Base-by-base conservation (phyloP, 2,888 invertebrate genomes). In the Pediacus dermestoides region DNA sequence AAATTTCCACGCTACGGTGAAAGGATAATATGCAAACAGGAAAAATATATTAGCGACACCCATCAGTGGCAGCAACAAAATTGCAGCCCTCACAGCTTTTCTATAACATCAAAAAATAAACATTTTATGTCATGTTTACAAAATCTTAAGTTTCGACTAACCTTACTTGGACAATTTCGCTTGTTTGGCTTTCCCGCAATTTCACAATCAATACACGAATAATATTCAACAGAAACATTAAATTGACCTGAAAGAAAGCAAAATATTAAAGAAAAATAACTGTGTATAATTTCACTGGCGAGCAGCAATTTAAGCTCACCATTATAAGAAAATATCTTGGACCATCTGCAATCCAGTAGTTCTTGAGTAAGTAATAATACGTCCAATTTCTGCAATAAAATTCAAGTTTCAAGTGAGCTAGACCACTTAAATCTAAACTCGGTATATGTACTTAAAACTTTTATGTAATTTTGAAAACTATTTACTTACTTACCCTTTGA, bases 341-440 rank as follows among this genome's bases (percentile, higher is more conserved):
- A 12, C 86, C 92, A 68, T 95, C 93, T 14, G 93, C 71, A 49
- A 94, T 88, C 92, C 93, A 94, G 64, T 88, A 92, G 54, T 83
- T 81, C 0, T 75, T 68, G 4, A 82, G 76, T 48, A 89, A 78
- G 62, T 88, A 88, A 63, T 93, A 93, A 2, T 87, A 86, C 71
- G 82, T 87, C 88, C 90, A 90, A 4, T 14, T 54, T 27, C 63
- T 63, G 50, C 9, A 61, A 60, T 32, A 40, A 35, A 42, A 27
- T n/a, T 22, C 18, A 6, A 22, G 27, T 37, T 26, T 4, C 4
- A 7, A 14, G 18, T n/a, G n/a, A n/a, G n/a, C n/a, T n/a, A n/a
- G n/a, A n/a, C n/a, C n/a, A n/a, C n/a, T n/a, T n/a, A n/a, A n/a
- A n/a, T n/a, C n/a, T n/a, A n/a, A n/a, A n/a, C n/a, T n/a, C n/a